Evolutionary conservation across 53 echinoderm and acorn worm species (phyloP), one percentile per base, ranked within the genome.

Genomic region (Patiria pectinifera): DNA sequence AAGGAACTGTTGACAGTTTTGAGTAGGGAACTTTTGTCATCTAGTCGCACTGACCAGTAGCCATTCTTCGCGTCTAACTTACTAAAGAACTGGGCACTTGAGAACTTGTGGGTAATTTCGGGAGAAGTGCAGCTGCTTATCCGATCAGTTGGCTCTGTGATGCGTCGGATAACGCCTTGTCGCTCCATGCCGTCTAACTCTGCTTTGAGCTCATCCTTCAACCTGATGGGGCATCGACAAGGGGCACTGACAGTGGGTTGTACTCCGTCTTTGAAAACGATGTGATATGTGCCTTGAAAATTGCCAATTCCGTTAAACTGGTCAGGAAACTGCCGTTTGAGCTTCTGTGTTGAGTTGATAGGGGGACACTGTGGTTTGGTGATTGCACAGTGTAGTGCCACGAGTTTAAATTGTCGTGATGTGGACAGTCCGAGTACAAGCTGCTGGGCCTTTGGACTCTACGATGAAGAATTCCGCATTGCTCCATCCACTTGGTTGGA

Each of bases 261-360:
- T 18, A 63, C 93, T 46, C 82, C 59, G 13, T 48, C 58, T 8
- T 82, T 62, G 3, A 91, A 71, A 15, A 88, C 82, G 13, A 91
- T 86, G 22, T 93, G 93, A 59, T 86, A 95, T 53, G 59, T 61
- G 12, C 91, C 91, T 24, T 49, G 26, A 19, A 93, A 93, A 13
- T 82, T 86, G 5, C 93, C 93, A 74, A 93, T 95, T 22, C 21
- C 69, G 45, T 95, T 93, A 82, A 93, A 93, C 79, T 84, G 85
- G 8, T 93, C 81, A 23, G 93, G 93, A 82, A 93, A 93, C 74
- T 11, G 45, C 13, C 61, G 24, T 72, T 74, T 47, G 23, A 93
- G 91, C 11, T 91, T 82, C 6, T 86, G 86, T 45, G 66, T 80
- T 4, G 80, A 60, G 53, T 92, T 78, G 35, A 92, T 86, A 9